phyloP scores from a whole-genome alignment of 2,888 invertebrate genomes.

The Vesta saturnalis region DNA sequence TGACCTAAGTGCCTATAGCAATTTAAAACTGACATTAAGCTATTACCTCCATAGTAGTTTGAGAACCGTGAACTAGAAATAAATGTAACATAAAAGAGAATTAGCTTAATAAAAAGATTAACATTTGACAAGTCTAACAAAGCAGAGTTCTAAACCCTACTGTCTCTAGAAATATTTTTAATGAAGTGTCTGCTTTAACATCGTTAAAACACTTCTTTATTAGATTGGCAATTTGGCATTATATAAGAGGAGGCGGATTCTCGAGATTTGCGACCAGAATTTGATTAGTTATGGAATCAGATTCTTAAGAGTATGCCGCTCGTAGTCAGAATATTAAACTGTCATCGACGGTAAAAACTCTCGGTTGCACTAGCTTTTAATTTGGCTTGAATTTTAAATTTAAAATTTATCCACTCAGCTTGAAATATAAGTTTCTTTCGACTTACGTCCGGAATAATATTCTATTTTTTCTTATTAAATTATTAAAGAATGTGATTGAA shows the following conservation, averaged over 20 bases:
- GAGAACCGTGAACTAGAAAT: slow-evolving; percentile 15
- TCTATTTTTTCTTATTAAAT: slow-evolving; percentile 41
- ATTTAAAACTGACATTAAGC: slow-evolving; percentile 16
- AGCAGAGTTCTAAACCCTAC: slow-evolving; percentile 29
- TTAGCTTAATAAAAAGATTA: slow-evolving; percentile 30
- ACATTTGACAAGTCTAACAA: slow-evolving; percentile 28
- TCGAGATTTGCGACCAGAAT: slow-evolving; percentile 53
- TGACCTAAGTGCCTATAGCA: slow-evolving; percentile 16
- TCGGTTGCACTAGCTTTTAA: slow-evolving; percentile 51
- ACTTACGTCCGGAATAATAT: slow-evolving; percentile 40
- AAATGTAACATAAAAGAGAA: slow-evolving; percentile 23
- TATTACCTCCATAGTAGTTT: slow-evolving; percentile 7
- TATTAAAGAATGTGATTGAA: slow-evolving; percentile 34
- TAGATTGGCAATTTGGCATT: slow-evolving; percentile 58
- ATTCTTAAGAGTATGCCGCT: slow-evolving; percentile 46
- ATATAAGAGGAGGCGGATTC: slow-evolving; percentile 48
- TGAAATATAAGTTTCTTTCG: slow-evolving; percentile 39
- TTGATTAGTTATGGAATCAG: slow-evolving; percentile 56
- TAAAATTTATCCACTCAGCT: slow-evolving; percentile 45
- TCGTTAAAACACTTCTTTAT: slow-evolving; percentile 56
- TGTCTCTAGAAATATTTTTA: slow-evolving; percentile 48
- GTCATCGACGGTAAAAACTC: slow-evolving; percentile 48
- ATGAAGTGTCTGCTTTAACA: slow-evolving; percentile 55
- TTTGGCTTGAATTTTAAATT: slow-evolving; percentile 47
- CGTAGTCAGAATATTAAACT: slow-evolving; percentile 53